phyloP scores from a whole-genome alignment of 2,888 invertebrate genomes.

The Tuberolachnus salignus region DNA sequence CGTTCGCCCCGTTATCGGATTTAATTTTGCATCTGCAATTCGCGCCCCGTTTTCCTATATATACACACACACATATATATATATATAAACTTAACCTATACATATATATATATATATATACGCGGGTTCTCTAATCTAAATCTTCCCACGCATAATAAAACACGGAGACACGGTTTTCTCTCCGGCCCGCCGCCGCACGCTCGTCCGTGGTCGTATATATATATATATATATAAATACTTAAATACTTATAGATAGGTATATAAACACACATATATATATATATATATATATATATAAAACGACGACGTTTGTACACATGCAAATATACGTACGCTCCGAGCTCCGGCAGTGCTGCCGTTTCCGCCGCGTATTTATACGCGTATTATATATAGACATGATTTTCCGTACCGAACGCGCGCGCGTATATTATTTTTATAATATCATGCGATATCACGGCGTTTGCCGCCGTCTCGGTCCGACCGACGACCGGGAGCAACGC shows the following conservation, averaged over 20 bases:
- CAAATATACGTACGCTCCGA: too few species aligned
- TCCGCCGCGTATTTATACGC: neutral
- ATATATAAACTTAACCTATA: neutral
- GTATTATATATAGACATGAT: neutral
- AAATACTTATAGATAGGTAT: too few species aligned
- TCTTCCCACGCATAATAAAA: conserved; percentile 55
- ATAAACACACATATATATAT: conserved; percentile 4
- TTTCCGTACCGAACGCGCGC: neutral
- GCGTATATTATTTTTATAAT: too few species aligned
- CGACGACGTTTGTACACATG: too few species aligned
- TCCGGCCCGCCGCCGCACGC: neutral
- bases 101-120: neutral
- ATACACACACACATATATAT: neutral
- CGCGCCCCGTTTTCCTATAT: conserved; percentile 47
- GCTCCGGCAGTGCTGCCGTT: conserved; percentile 19
- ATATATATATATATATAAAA: neutral
- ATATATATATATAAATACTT: neutral
- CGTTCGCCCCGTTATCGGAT: conserved; percentile 55
- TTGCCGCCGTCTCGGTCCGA: too few species aligned
- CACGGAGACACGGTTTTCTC: conserved; percentile 38
- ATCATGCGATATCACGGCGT: too few species aligned
- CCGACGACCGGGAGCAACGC: too few species aligned
- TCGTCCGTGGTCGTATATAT: neutral
- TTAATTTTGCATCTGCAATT: conserved; percentile 50
- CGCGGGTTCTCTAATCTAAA: conserved; percentile 46